A percentile compares a stretch with the other conserved stretches of the same genome.
These are phyloP conservation scores for Heloderma charlesbogerti DNA, from an alignment of 2,113 vertebrate species.

Conservation along the genomic window DNA sequence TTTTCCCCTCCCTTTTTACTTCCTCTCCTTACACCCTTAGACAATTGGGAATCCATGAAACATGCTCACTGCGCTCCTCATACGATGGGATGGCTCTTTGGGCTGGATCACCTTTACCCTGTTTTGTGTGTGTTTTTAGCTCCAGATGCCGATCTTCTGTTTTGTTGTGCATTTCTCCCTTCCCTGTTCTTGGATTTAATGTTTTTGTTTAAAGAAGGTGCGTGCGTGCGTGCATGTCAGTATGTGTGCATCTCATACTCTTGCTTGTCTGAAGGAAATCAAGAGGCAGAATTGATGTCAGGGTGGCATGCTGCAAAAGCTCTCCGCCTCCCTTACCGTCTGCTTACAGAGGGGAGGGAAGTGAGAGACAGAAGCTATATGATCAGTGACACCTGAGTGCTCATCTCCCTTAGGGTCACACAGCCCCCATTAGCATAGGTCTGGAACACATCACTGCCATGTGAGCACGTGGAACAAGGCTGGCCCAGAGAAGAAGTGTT, in stretches of 20 bases:
- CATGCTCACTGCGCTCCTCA: accelerated
- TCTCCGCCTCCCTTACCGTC: background rate
- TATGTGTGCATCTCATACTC: accelerated
- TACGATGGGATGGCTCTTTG: background rate
- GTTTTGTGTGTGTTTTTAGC: accelerated
- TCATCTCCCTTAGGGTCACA: background rate
- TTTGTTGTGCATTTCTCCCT: too few relatives aligned
- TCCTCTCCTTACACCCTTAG: background rate
- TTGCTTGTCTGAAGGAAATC: background rate
- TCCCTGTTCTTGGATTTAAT: background rate
- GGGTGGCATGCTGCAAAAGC: background rate
- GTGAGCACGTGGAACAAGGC: accelerated
- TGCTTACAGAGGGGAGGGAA: background rate
- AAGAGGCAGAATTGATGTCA: background rate
- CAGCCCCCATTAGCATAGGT: background rate
- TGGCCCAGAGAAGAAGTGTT: background rate
- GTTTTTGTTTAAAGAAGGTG: background rate
- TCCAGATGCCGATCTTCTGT: background rate
- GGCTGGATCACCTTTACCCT: background rate
- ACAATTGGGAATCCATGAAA: background rate
- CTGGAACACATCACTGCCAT: background rate
- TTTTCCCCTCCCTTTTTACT: background rate
- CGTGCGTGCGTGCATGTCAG: too few relatives aligned
- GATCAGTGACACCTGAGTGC: background rate
- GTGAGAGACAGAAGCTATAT: background rate